Evolutionary conservation across 2,888 invertebrate genomes (phyloP).

Genomic region (Pyrochroa serraticornis): DNA sequence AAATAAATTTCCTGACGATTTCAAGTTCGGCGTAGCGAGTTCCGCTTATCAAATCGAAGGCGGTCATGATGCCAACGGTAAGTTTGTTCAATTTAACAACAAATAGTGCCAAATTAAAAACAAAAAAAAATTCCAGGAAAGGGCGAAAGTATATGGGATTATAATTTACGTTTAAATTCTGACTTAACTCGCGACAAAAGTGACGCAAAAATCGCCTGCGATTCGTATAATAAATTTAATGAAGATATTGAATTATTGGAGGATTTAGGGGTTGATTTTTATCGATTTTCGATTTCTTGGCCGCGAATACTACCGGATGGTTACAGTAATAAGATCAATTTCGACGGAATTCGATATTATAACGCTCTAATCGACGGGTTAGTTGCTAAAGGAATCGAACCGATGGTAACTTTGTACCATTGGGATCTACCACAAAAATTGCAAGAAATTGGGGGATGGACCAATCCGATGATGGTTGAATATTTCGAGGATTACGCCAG

Average conservation of each 20-base stretch:
- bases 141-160: conserved; percentile 69
- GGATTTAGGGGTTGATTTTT: conserved; percentile 68
- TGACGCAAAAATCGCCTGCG: conserved; percentile 71
- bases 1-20: conserved; percentile 62
- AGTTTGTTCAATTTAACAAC: conserved; percentile 23
- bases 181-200: conserved; percentile 63
- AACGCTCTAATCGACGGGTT: conserved; percentile 76
- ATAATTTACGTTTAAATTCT: conserved; percentile 58
- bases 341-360: conserved; percentile 77
- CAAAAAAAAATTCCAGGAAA: conserved; percentile 61
- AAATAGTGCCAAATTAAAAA: conserved; percentile 29
- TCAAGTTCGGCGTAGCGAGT: conserved; percentile 67
- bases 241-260: conserved; percentile 69
- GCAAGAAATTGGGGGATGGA: conserved; percentile 69
- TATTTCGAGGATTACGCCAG: conserved; percentile 66
- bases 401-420: conserved; percentile 70
- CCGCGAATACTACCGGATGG: conserved; percentile 75
- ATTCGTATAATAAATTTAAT: conserved; percentile 71
- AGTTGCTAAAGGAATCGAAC: conserved; percentile 61
- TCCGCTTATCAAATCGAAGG: conserved; percentile 69
- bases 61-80: conserved; percentile 60
- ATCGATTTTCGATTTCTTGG: conserved; percentile 80
- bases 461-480: conserved; percentile 65
- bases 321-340: conserved; percentile 68
- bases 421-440: conserved; percentile 41